Base-by-base conservation (phyloP, 1,140 invertebrate genomes). In the Plectrocnemia conspersa region DNA sequence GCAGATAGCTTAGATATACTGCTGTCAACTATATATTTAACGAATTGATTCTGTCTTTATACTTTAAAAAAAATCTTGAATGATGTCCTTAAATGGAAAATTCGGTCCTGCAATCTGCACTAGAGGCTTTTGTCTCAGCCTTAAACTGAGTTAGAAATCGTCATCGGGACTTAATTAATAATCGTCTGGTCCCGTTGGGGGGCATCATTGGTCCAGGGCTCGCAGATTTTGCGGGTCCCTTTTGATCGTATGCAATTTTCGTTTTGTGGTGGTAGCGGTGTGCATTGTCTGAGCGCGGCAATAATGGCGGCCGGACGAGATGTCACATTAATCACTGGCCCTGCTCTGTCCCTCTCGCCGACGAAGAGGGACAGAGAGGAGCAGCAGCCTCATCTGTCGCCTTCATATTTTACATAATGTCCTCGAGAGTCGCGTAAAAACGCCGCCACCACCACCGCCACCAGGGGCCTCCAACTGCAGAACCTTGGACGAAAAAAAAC, bases 211-310 rank as follows among this genome's bases (percentile, higher is more conserved):
- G n/a, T n/a, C n/a, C n/a, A n/a, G n/a, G n/a, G n/a, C n/a, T n/a
- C n/a, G n/a, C 66, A 66, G 65, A 61, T 64, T 63, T 61, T 19
- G 64, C 21, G 61, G 60, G 59, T 64, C 68, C 65, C 65, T 67
- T 67, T 58, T 53, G 65, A 60, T 55, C 62, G 61, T 56, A 54
- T n/a, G n/a, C n/a, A n/a, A n/a, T n/a, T n/a, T n/a, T n/a, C 23
- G 42, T 45, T 23, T 23, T 27, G 2, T 45, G 2, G 24, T 45
- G 42, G 42, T 6, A 25, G 42, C 21, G 19, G 24, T 44, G 50
- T 48, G 52, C 52, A 47, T 44, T 54, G 54, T 61, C 32, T 49
- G 22, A 15, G 19, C 22, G 33, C 52, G 47, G 40, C 50, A 57
- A 57, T 55, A 61, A 61, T 61, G 59, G 59, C 55, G 22, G 55